These are phyloP conservation scores for Amphipyra tragopoginis DNA, from an alignment of 2,888 invertebrate species.

Conservation along the genomic window DNA sequence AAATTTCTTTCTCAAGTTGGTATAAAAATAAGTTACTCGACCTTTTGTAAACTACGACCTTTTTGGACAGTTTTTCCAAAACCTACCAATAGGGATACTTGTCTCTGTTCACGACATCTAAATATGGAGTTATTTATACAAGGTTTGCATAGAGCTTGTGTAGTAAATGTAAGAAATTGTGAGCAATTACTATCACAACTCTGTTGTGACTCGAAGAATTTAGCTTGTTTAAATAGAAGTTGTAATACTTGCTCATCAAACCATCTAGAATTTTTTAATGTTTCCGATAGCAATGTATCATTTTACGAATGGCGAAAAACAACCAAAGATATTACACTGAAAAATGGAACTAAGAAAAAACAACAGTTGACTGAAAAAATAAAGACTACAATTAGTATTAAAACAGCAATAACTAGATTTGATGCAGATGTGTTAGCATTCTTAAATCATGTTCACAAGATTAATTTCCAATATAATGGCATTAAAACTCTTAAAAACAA, in stretches of 20 bases:
- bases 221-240: constrained; percentile 8
- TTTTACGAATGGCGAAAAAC: constrained; percentile 3
- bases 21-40: no score
- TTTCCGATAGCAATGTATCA: neutral
- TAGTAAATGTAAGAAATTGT: no score
- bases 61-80: no score
- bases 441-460: constrained; percentile 12
- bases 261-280: constrained; percentile 1
- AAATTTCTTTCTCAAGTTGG: neutral
- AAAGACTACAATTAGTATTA: neutral
- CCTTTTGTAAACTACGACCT: no score
- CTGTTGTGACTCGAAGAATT: neutral
- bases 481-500: constrained; percentile 26
- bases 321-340: constrained; percentile 1
- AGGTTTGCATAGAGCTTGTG: no score
- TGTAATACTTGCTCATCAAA: constrained; percentile 5
- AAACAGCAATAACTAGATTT: neutral
- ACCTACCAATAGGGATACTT: no score
- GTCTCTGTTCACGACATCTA: no score
- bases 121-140: no score
- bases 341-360: constrained; percentile 4
- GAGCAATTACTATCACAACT: no score
- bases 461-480: constrained; percentile 12
- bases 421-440: constrained; percentile 3
- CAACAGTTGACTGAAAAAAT: constrained; percentile 1